These are phyloP conservation scores for Porphyrio hochstetteri DNA, from an alignment of 2,113 vertebrate genomes.

Conservation along the genomic window DNA sequence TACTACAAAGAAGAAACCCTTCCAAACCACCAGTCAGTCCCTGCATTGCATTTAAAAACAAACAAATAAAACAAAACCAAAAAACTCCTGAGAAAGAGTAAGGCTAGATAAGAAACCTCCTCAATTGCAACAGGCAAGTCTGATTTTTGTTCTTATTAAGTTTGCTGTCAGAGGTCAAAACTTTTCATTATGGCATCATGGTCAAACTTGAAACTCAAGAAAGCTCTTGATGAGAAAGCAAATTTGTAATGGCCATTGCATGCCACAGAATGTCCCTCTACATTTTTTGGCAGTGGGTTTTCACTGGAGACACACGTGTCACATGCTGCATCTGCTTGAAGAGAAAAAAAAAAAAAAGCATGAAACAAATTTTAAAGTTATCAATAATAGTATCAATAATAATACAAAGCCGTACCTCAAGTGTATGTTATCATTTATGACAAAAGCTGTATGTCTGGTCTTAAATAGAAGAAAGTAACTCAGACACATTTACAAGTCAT, in stretches of 20 bases:
- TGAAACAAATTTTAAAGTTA: background rate
- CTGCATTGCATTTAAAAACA: conserved; percentile 70
- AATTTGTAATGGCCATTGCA: conserved; percentile 80
- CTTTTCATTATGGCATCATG: conserved; percentile 93
- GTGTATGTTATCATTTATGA: background rate
- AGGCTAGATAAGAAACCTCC: conserved; percentile 71
- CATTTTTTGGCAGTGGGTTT: conserved; percentile 68
- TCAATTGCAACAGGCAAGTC: conserved; percentile 55
- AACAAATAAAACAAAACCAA: conserved; percentile 11
- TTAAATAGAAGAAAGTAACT: background rate
- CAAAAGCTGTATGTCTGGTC: background rate
- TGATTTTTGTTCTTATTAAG: background rate
- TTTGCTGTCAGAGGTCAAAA: conserved; percentile 85
- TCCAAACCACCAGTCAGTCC: conserved; percentile 69
- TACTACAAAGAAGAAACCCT: conserved; percentile 63
- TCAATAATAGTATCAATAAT: background rate
- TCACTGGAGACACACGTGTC: conserved; percentile 75
- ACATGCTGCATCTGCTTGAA: conserved; percentile 68
- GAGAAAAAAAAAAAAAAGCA: background rate
- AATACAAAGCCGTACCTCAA: background rate
- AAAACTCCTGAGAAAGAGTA: conserved; percentile 80
- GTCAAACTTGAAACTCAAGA: conserved; percentile 94
- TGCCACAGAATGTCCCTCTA: conserved; percentile 64
- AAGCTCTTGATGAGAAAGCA: conserved; percentile 86
- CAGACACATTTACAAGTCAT: background rate